phyloP scores from a whole-genome alignment of 2,888 invertebrate species.

The Cylloceria caligata region DNA sequence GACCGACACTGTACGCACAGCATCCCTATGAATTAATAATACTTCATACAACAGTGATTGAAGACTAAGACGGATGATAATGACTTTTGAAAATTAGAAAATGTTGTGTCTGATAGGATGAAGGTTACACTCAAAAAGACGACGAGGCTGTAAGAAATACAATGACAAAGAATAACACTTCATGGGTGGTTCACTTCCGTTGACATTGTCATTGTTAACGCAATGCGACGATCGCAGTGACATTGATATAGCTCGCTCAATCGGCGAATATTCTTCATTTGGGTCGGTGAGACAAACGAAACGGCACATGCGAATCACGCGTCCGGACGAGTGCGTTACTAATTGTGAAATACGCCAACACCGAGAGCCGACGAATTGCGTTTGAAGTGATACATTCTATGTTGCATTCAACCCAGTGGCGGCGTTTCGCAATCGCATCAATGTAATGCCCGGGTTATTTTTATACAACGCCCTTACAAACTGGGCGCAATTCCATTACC shows the following conservation, averaged over 20 bases:
- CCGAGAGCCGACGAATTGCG: slow-evolving; percentile 13
- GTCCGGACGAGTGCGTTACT: slow-evolving; percentile 43
- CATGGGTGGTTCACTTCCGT: slow-evolving; percentile 15
- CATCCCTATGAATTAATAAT: background rate
- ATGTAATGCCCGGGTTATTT: background rate
- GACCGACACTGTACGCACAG: background rate
- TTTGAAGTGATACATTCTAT: background rate
- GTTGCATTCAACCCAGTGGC: background rate
- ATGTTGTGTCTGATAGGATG: background rate
- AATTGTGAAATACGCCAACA: slow-evolving; percentile 62
- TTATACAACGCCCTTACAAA: no score
- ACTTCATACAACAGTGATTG: background rate
- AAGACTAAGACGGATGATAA: background rate
- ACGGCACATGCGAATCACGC: slow-evolving; percentile 55
- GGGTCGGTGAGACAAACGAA: slow-evolving; percentile 28
- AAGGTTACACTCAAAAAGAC: background rate
- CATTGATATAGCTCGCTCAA: slow-evolving; percentile 27
- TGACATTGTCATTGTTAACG: slow-evolving; percentile 57
- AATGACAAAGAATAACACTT: background rate
- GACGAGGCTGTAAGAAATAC: slow-evolving; percentile 3
- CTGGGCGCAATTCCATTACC: background rate
- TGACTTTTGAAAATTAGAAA: background rate
- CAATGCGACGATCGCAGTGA: slow-evolving; percentile 58
- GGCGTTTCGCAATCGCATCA: background rate
- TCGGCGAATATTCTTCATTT: slow-evolving; percentile 43